Evolutionary conservation across 2,113 vertebrate species (phyloP).

Genomic region (Erpornis zantholeuca): DNA sequence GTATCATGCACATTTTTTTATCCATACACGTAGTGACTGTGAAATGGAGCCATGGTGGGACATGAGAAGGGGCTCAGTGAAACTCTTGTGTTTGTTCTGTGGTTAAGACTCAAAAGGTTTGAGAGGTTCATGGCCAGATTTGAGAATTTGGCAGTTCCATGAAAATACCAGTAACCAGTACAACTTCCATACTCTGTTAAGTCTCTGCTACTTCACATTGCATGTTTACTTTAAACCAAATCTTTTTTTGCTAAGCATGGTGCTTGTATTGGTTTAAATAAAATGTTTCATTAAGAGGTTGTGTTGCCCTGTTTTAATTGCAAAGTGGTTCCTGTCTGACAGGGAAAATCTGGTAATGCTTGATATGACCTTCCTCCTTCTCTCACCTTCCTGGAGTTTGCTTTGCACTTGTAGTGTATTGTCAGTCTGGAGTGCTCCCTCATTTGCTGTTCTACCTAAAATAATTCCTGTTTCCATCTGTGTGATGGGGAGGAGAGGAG

Average conservation of each 20-base stretch:
- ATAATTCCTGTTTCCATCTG: neutral
- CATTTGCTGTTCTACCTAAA: neutral
- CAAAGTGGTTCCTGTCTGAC: neutral
- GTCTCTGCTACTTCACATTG: conserved; percentile 70
- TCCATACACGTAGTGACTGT: neutral
- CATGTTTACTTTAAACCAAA: conserved; percentile 77
- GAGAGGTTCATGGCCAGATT: conserved; percentile 28
- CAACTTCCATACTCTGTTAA: conserved; percentile 47
- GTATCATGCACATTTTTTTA: neutral
- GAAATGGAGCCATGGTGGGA: neutral
- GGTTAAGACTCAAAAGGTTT: neutral
- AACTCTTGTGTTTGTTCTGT: neutral
- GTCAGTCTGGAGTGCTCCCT: neutral
- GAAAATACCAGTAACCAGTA: conserved; percentile 40
- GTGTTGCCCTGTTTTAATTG: conserved; percentile 23
- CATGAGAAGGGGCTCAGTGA: neutral
- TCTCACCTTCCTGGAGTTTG: neutral
- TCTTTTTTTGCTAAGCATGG: conserved; percentile 76
- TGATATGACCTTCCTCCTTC: neutral
- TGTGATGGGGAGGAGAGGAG: neutral
- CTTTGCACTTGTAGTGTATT: neutral
- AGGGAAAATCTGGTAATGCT: neutral
- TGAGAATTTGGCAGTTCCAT: conserved; percentile 46
- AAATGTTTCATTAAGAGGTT: conserved; percentile 70
- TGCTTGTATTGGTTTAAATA: conserved; percentile 79